These are phyloP conservation scores for Narcine bancroftii DNA, from an alignment of 2,113 vertebrate genomes.

Conservation along the genomic window DNA sequence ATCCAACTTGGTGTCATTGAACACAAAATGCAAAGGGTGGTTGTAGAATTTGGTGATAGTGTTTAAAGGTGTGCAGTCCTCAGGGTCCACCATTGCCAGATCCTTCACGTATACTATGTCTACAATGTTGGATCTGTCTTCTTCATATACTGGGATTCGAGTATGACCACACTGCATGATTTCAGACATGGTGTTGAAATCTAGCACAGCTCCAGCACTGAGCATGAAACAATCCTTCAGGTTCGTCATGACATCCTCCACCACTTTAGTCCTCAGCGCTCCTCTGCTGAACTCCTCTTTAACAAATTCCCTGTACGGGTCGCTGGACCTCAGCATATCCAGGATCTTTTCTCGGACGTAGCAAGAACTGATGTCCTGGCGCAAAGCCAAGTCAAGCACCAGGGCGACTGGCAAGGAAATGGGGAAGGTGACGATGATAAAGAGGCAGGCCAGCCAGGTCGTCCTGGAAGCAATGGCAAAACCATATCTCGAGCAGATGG, in stretches of 20 bases:
- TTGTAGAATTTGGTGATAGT: slow-evolving; percentile 90
- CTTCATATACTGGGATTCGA: slow-evolving; percentile 80
- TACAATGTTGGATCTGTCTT: slow-evolving; percentile 80
- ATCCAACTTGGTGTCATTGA: slow-evolving; percentile 85
- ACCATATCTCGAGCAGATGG: slow-evolving; percentile 70
- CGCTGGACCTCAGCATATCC: slow-evolving; percentile 75
- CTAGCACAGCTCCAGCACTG: slow-evolving; percentile 63
- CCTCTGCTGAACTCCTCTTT: slow-evolving; percentile 77
- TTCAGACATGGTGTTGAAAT: slow-evolving; percentile 78
- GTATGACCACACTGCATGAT: slow-evolving; percentile 91
- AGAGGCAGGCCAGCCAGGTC: slow-evolving; percentile 67
- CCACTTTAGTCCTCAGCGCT: slow-evolving; percentile 69
- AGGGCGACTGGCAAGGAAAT: slow-evolving; percentile 72
- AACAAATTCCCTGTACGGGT: slow-evolving; percentile 79
- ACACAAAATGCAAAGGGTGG: slow-evolving; percentile 82
- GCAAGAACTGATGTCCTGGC: slow-evolving; percentile 62
- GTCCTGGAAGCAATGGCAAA: slow-evolving; percentile 66
- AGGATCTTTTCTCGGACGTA: slow-evolving; percentile 65
- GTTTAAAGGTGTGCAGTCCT: slow-evolving; percentile 78
- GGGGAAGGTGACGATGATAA: slow-evolving; percentile 69
- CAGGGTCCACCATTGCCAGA: slow-evolving; percentile 75
- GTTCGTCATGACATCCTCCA: slow-evolving; percentile 80
- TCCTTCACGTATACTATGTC: slow-evolving; percentile 83
- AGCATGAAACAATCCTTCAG: slow-evolving; percentile 87
- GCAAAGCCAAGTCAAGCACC: slow-evolving; percentile 64